Evolutionary conservation across 2,113 vertebrate genomes (phyloP), one percentile per base, ranked within the genome.

Genomic region (Lathamus discolor): DNA sequence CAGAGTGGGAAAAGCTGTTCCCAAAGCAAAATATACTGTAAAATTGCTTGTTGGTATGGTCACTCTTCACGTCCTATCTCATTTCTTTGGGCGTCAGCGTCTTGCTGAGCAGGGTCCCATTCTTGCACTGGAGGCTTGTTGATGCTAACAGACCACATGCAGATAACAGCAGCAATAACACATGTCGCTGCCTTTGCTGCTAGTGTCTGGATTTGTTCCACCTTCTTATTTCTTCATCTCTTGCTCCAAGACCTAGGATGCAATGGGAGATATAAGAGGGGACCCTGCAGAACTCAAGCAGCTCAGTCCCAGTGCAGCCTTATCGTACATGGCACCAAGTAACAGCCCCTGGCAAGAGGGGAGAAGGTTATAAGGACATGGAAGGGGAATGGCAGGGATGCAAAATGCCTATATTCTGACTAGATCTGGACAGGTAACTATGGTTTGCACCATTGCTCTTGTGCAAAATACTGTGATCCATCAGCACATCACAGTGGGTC

Each of bases 401-500:
- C 10, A 54, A 57, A 48, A 8, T 3, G 6, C 16, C 24, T 11
- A 0, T 4, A 2, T 23, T 37, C 62, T 24, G 9, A 15, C 35
- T 10, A 3, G 28, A 22, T 41, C 49, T 11, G 62, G 28, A 4
- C n/a, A 44, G 44, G 33, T 46, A 35, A 13, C 46, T 23, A 0
- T 3, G 23, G 46, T 11, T 72, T 27, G 66, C 27, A 0, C 44
- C 10, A 8, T 4, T 6, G n/a, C 66, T 48, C 39, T 23, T 31
- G 8, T 49, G 75, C 43, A 46, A 85, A 91, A 35, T 7, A 9
- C 43, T 4, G 8, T 17, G 46, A 35, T 17, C 10, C 10, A 1
- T 7, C 0, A 13, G 20, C 0, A 3, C 2, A 1, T 43, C 48
- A 10, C 27, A 4, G 28, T 0, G 44, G 66, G 37, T 10, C 74